Evolutionary conservation across 2,797 vertebrate species (phyloP).

Genomic region (Pipistrellus pygmaeus): DNA sequence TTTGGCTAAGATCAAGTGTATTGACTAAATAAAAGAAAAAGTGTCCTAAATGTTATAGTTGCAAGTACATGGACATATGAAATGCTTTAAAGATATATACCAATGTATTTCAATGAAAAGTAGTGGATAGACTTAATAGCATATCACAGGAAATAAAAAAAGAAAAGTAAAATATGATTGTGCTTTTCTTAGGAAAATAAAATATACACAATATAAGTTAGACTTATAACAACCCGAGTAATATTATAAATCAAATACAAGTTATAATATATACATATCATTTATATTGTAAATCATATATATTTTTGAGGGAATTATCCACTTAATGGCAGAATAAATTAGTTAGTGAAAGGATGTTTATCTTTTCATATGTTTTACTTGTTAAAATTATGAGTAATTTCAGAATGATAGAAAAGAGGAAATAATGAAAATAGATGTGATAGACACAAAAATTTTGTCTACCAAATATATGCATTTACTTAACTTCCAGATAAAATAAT

Average conservation of each 20-base stretch:
- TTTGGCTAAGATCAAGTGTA: not conserved
- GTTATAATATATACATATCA: not conserved
- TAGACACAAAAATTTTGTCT: not conserved
- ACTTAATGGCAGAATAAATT: not conserved
- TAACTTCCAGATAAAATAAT: not conserved
- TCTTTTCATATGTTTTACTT: not conserved
- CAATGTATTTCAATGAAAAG: not conserved
- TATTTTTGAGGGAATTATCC: not conserved
- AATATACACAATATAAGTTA: not conserved
- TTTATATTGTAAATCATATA: not conserved
- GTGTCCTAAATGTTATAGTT: not conserved
- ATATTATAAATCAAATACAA: not conserved
- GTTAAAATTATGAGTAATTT: not conserved
- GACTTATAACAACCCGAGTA: not conserved
- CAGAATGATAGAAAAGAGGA: not conserved
- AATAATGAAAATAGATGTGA: not conserved
- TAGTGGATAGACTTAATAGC: not conserved
- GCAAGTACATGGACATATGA: not conserved
- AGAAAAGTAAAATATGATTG: not conserved
- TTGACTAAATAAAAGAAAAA: not conserved
- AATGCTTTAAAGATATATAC: not conserved
- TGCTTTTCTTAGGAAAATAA: not conserved
- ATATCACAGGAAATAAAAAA: not conserved
- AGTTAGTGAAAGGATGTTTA: not conserved
- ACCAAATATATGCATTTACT: not conserved